These are phyloP conservation scores for Gastrophysa polygoni DNA, from an alignment of 2,888 invertebrate species.

Conservation along the genomic window DNA sequence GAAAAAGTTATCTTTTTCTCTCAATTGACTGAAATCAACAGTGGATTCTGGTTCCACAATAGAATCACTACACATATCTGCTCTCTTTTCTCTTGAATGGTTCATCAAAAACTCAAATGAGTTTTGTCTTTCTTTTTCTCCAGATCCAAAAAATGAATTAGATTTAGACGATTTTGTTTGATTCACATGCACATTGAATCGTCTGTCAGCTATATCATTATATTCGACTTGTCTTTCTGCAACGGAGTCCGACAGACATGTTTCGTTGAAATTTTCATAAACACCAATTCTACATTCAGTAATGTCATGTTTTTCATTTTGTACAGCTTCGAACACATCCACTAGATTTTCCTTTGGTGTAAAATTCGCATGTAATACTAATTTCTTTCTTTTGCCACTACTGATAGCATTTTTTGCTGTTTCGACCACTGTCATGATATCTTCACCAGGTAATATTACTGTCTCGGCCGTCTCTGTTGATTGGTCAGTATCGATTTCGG, in stretches of 20 bases:
- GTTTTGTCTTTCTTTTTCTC: conserved; percentile 1
- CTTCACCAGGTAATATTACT: background rate
- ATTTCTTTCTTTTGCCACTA: background rate
- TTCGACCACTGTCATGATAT: background rate
- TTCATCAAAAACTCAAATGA: conserved; percentile 1
- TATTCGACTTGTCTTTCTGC: background rate
- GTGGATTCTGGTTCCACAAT: background rate
- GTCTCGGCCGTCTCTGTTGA: background rate
- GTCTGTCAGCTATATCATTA: background rate
- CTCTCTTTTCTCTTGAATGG: conserved; percentile 1
- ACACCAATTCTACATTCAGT: background rate
- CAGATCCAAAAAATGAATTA: no score
- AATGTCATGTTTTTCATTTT: background rate
- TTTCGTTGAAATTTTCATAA: background rate
- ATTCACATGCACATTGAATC: background rate
- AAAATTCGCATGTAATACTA: background rate
- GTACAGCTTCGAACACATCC: background rate
- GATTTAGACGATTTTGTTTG: background rate
- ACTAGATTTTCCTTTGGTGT: background rate
- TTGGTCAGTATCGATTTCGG: background rate
- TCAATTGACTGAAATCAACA: background rate
- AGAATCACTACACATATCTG: background rate
- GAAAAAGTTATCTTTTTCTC: background rate
- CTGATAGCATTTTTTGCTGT: background rate
- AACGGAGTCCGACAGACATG: background rate